Percentiles rank a stretch among this genome's conserved stretches.
These are phyloP conservation scores for Apotomis capreana DNA, from an alignment of 2,888 invertebrate genomes.

Conservation along the genomic window DNA sequence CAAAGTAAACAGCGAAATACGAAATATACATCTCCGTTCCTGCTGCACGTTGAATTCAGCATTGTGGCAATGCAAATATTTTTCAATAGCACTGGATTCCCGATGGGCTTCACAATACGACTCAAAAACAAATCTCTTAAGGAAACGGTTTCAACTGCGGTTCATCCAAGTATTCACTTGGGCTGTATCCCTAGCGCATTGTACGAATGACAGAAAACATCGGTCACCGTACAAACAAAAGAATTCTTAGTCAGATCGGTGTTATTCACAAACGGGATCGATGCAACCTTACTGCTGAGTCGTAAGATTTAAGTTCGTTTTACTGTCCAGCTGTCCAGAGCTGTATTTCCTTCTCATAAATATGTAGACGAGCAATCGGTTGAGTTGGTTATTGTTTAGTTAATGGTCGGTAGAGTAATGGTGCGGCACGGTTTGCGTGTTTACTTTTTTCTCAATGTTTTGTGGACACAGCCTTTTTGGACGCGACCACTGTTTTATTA, in stretches of 20 bases:
- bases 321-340: conserved; percentile 24
- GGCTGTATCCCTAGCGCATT: conserved; percentile 38
- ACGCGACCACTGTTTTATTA: conserved; percentile 22
- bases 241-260: conserved; percentile 48
- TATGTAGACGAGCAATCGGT: conserved; percentile 54
- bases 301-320: conserved; percentile 35
- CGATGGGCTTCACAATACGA: conserved; percentile 32
- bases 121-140: conserved; percentile 49
- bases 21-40: conserved; percentile 24
- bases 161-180: conserved; percentile 48
- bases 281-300: conserved; percentile 24
- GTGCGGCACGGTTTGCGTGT: conserved; percentile 52
- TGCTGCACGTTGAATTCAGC: conserved; percentile 8
- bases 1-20: conserved; percentile 15
- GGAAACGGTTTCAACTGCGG: conserved; percentile 50
- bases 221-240: conserved; percentile 51
- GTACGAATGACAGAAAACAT: conserved; percentile 51
- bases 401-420: conserved; percentile 62
- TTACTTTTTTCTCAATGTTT: conserved; percentile 43
- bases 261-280: conserved; percentile 23
- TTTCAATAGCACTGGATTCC: conserved; percentile 34
- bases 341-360: conserved; percentile 53
- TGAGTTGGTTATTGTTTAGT: conserved; percentile 58
- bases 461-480: conserved; percentile 36
- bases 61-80: conserved; percentile 35